Percentiles rank a stretch among this genome's conserved stretches.
Evolutionary conservation across 2,797 vertebrate genomes (phyloP).

Genomic region (Chaunax sp.): DNA sequence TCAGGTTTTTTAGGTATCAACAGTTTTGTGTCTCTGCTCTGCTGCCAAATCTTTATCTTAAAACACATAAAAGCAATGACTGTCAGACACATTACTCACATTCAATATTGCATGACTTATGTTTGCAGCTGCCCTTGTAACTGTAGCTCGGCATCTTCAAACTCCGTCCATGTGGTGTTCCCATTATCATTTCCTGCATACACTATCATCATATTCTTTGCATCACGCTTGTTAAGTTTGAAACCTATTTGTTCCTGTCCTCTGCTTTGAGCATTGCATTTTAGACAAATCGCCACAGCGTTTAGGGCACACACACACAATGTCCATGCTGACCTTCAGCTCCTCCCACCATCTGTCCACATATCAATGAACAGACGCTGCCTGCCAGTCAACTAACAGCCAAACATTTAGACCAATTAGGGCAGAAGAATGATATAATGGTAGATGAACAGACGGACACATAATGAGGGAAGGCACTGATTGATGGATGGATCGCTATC

Average conservation of each 20-base stretch:
- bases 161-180: constrained; percentile 8
- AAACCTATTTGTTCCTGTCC: too few species aligned
- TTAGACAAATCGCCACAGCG: constrained; percentile 28
- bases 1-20: too few species aligned
- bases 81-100: too few species aligned
- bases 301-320: constrained; percentile 22
- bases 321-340: constrained; percentile 74
- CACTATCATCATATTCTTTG: too few species aligned
- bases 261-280: constrained; percentile 32
- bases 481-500: constrained; percentile 54
- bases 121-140: too few species aligned
- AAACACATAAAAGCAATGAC: constrained; percentile 10
- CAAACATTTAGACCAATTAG: constrained; percentile 79
- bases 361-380: constrained; percentile 79
- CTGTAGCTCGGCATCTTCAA: constrained; percentile 16
- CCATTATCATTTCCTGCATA: not conserved
- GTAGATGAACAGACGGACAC: constrained; percentile 58
- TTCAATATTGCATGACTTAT: too few species aligned
- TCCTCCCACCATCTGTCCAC: constrained; percentile 77
- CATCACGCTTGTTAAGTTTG: too few species aligned
- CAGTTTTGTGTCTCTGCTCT: not conserved
- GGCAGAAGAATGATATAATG: constrained; percentile 66
- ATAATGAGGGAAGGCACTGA: constrained; percentile 39
- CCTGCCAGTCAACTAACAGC: constrained; percentile 75
- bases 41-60: not conserved